Evolutionary conservation across 1,140 invertebrate genomes (phyloP).

Genomic region (Drosophila grimshawi): DNA sequence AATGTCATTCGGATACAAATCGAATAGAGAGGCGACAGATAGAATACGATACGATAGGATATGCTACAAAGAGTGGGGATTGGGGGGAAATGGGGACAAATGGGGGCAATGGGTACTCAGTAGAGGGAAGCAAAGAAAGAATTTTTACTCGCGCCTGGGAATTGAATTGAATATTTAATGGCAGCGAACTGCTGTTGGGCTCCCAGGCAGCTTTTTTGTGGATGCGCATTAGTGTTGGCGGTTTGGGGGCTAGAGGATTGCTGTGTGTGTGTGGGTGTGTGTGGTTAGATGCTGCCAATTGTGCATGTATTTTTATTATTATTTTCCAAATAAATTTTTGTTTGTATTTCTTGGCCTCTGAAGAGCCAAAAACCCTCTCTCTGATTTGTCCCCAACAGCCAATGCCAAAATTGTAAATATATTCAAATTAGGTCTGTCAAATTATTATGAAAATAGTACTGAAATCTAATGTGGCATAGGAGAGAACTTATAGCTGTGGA

Average conservation of each 20-base stretch:
- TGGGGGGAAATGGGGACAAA: not conserved
- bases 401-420: constrained; percentile 8
- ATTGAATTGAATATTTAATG: constrained; percentile 81
- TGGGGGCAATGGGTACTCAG: constrained; percentile 14
- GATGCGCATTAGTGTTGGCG: not conserved
- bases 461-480: too few relatives aligned
- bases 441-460: too few relatives aligned
- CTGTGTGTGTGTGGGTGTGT: constrained; percentile 20
- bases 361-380: too few relatives aligned
- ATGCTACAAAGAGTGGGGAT: constrained; percentile 1
- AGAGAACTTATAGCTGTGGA: too few relatives aligned
- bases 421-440: too few relatives aligned
- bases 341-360: not conserved
- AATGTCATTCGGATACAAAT: constrained; percentile 84
- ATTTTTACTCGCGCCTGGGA: constrained; percentile 30
- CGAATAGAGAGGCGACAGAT: constrained; percentile 53
- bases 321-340: too few relatives aligned
- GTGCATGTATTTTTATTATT: constrained; percentile 3
- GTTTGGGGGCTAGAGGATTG: not conserved
- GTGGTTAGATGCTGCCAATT: constrained; percentile 34
- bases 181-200: constrained; percentile 71
- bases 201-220: constrained; percentile 26
- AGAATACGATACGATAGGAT: constrained; percentile 18
- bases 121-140: not conserved
- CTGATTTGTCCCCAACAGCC: not conserved